These are phyloP conservation scores for Temnothorax curvispinosus DNA, from an alignment of 1,140 invertebrate genomes.

Conservation along the genomic window DNA sequence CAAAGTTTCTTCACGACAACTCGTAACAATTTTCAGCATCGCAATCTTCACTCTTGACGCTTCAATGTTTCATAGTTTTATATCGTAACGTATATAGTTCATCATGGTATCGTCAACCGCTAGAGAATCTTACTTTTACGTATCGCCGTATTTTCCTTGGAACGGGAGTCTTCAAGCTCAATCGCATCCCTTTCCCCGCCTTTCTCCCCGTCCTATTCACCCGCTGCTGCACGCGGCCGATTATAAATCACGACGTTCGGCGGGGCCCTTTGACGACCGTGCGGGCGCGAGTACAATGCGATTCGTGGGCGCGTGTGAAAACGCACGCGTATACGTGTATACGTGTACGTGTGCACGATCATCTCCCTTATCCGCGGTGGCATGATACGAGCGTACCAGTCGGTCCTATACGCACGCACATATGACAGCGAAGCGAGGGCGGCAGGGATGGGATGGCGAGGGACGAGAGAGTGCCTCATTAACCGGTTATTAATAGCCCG, in stretches of 20 bases:
- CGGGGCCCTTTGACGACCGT: slow-evolving; percentile 77
- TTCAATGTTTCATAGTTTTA: not conserved
- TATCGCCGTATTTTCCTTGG: not conserved
- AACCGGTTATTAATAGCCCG: slow-evolving; percentile 83
- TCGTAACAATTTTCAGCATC: not conserved
- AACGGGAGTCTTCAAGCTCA: not conserved
- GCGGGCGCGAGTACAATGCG: slow-evolving; percentile 66
- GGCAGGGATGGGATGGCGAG: slow-evolving; percentile 59
- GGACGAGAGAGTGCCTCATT: slow-evolving; percentile 80
- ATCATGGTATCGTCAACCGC: not conserved
- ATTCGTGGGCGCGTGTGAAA: slow-evolving; percentile 37
- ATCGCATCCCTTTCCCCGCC: not conserved
- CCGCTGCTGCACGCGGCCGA: slow-evolving; percentile 56
- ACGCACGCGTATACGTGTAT: not conserved
- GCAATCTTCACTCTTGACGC: not conserved
- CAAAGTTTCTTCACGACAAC: not conserved
- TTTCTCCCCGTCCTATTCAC: not conserved
- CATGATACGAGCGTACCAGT: slow-evolving; percentile 49
- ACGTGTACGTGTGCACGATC: not conserved
- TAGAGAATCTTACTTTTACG: not conserved
- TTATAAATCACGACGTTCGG: slow-evolving; percentile 78
- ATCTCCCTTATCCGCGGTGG: slow-evolving; percentile 51
- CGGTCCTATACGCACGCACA: slow-evolving; percentile 66
- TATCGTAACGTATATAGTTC: not conserved
- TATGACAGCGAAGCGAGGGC: slow-evolving; percentile 67